Evolutionary conservation across 30 jellyfish, hydroid and myxozoan genomes (phyloP).

Genomic region (Phacellophora camtschatica): DNA sequence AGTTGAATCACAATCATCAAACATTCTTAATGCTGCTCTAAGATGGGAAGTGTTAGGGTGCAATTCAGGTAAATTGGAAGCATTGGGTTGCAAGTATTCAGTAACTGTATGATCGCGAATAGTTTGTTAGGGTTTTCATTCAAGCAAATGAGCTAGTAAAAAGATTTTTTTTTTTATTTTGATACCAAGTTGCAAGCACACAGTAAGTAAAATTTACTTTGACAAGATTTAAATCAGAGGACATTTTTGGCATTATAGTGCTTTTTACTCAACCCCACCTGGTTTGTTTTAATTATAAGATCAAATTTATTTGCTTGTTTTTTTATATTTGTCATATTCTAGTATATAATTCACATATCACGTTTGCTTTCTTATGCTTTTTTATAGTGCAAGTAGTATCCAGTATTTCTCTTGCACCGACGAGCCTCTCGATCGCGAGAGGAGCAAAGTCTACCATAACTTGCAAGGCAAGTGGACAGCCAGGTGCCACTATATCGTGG

Average conservation of each 20-base stretch:
- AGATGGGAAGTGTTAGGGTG: constrained; percentile 74
- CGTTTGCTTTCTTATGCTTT: background rate
- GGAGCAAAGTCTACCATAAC: constrained; percentile 9
- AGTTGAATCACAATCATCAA: constrained; percentile 38
- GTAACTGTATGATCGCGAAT: no score
- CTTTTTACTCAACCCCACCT: background rate
- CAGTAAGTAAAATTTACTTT: no score
- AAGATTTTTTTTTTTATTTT: no score
- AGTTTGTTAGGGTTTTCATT: no score
- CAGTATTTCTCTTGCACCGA: background rate
- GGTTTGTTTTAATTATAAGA: background rate
- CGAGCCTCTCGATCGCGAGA: constrained; percentile 9
- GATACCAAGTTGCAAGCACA: no score
- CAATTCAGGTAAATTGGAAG: constrained; percentile 47
- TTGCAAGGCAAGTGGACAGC: constrained; percentile 36
- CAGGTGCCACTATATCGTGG: constrained; percentile 20
- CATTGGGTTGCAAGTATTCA: no score
- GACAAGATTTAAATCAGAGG: no score
- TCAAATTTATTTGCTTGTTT: background rate
- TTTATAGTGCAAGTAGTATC: constrained; percentile 1
- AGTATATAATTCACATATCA: no score
- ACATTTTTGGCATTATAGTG: background rate
- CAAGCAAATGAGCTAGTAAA: no score
- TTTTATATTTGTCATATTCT: background rate
- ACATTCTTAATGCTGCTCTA: background rate